Conservation (phyloP, 2,888 invertebrate genomes). For the Tinea trinotella region DNA sequence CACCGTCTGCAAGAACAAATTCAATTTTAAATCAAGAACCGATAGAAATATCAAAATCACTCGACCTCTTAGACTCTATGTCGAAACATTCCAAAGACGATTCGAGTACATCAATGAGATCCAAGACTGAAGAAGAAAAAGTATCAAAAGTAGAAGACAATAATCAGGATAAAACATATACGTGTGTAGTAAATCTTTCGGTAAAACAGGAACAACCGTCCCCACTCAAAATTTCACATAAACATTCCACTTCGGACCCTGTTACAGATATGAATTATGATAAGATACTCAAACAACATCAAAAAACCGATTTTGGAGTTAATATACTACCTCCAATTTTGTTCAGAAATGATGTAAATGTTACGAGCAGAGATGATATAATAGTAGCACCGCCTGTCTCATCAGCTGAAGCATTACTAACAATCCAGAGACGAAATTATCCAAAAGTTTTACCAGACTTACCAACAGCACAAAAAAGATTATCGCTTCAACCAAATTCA, state of each 20-base stretch:
- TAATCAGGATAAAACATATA: slow-evolving; percentile 38
- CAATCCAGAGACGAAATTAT: slow-evolving; percentile 83
- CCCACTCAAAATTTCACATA: slow-evolving; percentile 71
- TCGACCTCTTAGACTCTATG: slow-evolving; percentile 49
- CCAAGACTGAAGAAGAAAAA: slow-evolving; percentile 37
- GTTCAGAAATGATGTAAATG: slow-evolving; percentile 78
- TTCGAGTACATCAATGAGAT: slow-evolving; percentile 44
- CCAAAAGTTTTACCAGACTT: slow-evolving; percentile 90
- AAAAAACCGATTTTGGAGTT: slow-evolving; percentile 35
- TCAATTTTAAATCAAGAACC: slow-evolving; percentile 83
- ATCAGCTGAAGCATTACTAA: slow-evolving; percentile 79
- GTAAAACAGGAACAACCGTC: slow-evolving; percentile 36
- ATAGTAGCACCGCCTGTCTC: slow-evolving; percentile 55
- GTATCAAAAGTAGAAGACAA: slow-evolving; percentile 22
- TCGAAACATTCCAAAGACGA: slow-evolving; percentile 43
- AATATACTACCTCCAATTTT: slow-evolving; percentile 57
- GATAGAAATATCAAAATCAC: slow-evolving; percentile 80
- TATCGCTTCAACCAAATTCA: slow-evolving; percentile 74
- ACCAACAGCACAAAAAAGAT: slow-evolving; percentile 72
- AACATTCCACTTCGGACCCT: slow-evolving; percentile 79
- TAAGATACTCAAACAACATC: slow-evolving; percentile 38
- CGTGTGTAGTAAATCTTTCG: slow-evolving; percentile 51
- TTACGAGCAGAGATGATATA: slow-evolving; percentile 78
- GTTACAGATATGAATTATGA: slow-evolving; percentile 73
- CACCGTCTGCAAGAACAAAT: slow-evolving; percentile 79